Evolutionary conservation across 1,140 invertebrate genomes (phyloP), one percentile per base, ranked within the genome.

Genomic region (Cyrtorhinus lividipennis): DNA sequence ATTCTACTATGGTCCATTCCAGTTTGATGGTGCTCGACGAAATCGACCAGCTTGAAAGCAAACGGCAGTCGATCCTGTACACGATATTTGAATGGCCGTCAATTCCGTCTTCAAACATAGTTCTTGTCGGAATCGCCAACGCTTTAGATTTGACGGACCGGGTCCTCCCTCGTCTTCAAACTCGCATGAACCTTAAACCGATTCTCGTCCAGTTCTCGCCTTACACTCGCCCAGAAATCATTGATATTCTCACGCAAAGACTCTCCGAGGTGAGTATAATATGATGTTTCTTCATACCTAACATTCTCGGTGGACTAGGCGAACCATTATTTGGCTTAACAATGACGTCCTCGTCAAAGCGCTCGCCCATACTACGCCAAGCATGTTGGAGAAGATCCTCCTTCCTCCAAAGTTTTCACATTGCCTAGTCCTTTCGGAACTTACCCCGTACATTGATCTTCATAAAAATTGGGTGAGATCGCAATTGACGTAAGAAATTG

Each of bases 81-180:
- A 86, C 85, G 0, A 83, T 98, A 65, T 98, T 98, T 74, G 91
- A 94, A 71, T 96, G 92, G 92, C 90, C 94, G 0, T 78, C 84
- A 0, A 72, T 84, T 46, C 67, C 73, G 0, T 75, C 81, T 27
- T 86, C 85, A 0, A 83, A 82, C 57, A 70, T 98, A 0, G 80
- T 96, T 63, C 75, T 99, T 1, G 80, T 98, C 56, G 95, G 94
- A 25, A 88, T 98, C 68, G 90, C 95, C 15, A 99, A 99, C 77
- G 86, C 93, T n/a, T 77, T 98, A 60, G 94, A 98, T 78, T 77
- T 98, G 27, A 96, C 92, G 0, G 90, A 95, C 72, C 80, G 93
- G n/a, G 80, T 88, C 57, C 75, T 98, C 56, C 90, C 93, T 24
- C 78, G 92, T 63, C 77, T 98, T 1, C 87, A 93, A 71, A 81